Base-by-base conservation (phyloP, 2,888 invertebrate genomes). In the Limenitis camilla region DNA sequence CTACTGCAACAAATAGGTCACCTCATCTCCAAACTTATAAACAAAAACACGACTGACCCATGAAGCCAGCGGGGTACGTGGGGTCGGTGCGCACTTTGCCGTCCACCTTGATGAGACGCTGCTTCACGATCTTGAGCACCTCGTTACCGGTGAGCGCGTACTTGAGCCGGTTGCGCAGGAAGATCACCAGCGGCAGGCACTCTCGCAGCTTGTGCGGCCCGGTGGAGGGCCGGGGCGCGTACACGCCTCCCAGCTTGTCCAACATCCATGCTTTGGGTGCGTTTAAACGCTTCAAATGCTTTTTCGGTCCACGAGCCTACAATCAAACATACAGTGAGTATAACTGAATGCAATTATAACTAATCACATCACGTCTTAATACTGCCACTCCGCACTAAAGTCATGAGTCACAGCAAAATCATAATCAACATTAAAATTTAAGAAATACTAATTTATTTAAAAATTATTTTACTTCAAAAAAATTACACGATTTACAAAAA, bases 261-360 rank as follows among this genome's bases (percentile, higher is more conserved):
- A 99, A 92, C 98, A 99, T 99, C 99, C 99, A 99, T 94, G 99
- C 96, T 89, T 98, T 98, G 8, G 99, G 99, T 56, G 99, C 99
- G 82, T 96, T 94, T 75, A 99, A 91, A 88, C 99, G 97, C 93
- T 99, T 99, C 91, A 99, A 91, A 90, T 99, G 99, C 91, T 99
- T 98, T 88, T 98, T 98, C 42, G 98, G 98, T 85, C 99, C 99
- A 88, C 99, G 95, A 88, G 96, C 97, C 98, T 96, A 79, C 11
- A 88, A 53, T 66, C 60, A 65, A 29, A 61, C 56, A 64, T 53
- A 65, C 64, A 59, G 62, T 19, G 33, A 39, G 32, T 49, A n/a
- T 29, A 36, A 38, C 11, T 11, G 10, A 6, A 11, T 7, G 11
- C 11, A 10, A 29, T 35, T 29, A 28, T 10, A 45, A 45, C 19